phyloP scores from a whole-genome alignment of 2,888 invertebrate genomes.

The Blastobasis adustella region DNA sequence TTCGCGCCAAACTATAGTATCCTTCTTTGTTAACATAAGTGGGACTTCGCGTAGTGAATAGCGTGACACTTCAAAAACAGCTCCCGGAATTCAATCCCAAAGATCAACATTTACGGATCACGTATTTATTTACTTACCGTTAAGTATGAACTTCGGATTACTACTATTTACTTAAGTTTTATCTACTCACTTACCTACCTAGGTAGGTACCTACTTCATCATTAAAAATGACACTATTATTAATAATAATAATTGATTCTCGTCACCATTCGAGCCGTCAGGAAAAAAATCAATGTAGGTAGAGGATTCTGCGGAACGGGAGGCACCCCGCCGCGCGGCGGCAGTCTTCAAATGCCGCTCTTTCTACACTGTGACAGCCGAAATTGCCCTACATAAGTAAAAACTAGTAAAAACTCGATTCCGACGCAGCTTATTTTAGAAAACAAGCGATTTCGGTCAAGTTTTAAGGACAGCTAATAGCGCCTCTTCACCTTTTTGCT shows the following conservation, averaged over 20 bases:
- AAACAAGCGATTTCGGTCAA: conserved; percentile 51
- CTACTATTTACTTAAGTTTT: too few relatives aligned
- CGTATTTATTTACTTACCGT: too few relatives aligned
- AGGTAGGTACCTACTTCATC: too few relatives aligned
- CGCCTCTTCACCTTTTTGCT: conserved; percentile 27
- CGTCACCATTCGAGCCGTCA: conserved; percentile 24
- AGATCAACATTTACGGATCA: too few relatives aligned
- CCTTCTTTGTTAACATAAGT: background rate
- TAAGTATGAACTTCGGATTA: too few relatives aligned
- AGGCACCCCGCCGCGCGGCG: conserved; percentile 59
- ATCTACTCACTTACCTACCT: too few relatives aligned
- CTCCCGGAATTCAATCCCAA: too few relatives aligned
- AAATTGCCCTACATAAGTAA: conserved; percentile 57
- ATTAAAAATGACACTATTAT: background rate
- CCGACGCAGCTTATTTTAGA: conserved; percentile 62
- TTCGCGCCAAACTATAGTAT: conserved; percentile 35
- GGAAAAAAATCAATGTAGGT: conserved; percentile 44
- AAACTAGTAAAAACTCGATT: conserved; percentile 30
- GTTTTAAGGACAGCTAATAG: conserved; percentile 33
- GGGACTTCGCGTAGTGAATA: too few relatives aligned
- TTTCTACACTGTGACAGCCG: conserved; percentile 61
- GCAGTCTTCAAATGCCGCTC: conserved; percentile 47
- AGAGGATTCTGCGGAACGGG: conserved; percentile 55
- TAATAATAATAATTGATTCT: conserved; percentile 10
- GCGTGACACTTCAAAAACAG: too few relatives aligned